Conservation (phyloP, 2,888 invertebrate genomes). For the Gastracanthus pulcherrimus region DNA sequence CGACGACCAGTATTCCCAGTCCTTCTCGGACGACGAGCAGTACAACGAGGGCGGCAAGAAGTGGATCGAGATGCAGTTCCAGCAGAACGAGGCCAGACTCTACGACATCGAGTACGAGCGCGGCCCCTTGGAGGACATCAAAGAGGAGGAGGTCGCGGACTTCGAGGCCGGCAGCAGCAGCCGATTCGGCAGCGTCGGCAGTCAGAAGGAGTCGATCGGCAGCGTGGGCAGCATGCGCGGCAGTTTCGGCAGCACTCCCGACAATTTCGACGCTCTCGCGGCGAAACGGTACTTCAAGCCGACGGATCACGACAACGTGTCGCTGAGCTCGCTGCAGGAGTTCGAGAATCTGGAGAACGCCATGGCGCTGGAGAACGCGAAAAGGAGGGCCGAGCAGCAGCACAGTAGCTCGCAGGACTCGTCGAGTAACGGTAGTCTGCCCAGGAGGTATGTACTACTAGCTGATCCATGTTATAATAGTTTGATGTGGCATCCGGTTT, state of each 20-base stretch:
- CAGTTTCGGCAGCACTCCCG: slow-evolving; percentile 94
- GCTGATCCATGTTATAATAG: too few relatives aligned
- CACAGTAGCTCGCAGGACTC: slow-evolving; percentile 90
- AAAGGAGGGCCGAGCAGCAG: slow-evolving; percentile 71
- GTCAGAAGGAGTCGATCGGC: slow-evolving; percentile 89
- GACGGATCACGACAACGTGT: slow-evolving; percentile 94
- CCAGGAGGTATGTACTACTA: too few relatives aligned
- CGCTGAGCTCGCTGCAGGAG: slow-evolving; percentile 95
- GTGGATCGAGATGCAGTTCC: slow-evolving; percentile 94
- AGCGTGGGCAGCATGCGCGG: slow-evolving; percentile 89
- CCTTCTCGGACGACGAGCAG: slow-evolving; percentile 74
- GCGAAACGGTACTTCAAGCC: slow-evolving; percentile 90
- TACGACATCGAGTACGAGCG: slow-evolving; percentile 90
- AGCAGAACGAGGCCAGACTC: slow-evolving; percentile 83
- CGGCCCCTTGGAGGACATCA: slow-evolving; percentile 92
- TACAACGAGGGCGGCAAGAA: slow-evolving; percentile 87
- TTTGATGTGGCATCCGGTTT: too few relatives aligned
- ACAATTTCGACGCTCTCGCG: slow-evolving; percentile 88
- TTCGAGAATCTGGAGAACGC: slow-evolving; percentile 95
- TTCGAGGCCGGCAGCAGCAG: slow-evolving; percentile 87
- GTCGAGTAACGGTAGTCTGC: slow-evolving; percentile 89
- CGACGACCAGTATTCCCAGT: slow-evolving; percentile 73
- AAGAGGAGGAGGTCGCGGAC: slow-evolving; percentile 94
- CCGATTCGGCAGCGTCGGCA: slow-evolving; percentile 87
- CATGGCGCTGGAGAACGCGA: slow-evolving; percentile 86